These are phyloP conservation scores for Cephalopterus ornatus DNA, from an alignment of 2,113 vertebrate species.

Conservation along the genomic window DNA sequence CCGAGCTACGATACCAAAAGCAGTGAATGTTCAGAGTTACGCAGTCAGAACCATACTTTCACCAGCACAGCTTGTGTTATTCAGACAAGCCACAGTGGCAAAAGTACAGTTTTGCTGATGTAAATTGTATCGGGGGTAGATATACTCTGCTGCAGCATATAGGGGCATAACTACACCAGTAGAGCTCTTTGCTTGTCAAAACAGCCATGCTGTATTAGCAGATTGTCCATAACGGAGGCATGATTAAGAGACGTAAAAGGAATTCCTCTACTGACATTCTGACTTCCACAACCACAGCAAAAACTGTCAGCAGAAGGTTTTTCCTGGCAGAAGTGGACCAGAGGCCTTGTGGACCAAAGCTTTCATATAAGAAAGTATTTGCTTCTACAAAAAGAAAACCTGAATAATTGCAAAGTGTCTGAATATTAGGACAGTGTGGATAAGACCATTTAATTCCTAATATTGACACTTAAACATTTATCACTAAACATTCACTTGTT, in stretches of 20 bases:
- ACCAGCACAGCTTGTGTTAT: background rate
- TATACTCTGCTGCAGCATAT: rapidly evolving
- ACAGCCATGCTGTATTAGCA: background rate
- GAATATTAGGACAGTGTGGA: background rate
- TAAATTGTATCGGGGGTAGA: background rate
- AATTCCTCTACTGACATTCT: background rate
- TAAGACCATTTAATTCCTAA: background rate
- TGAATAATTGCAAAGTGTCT: background rate
- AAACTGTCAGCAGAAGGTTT: background rate
- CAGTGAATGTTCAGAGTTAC: background rate
- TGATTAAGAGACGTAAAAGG: background rate
- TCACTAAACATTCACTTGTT: background rate
- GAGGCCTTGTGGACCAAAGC: background rate
- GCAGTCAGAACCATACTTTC: background rate
- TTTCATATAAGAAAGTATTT: background rate
- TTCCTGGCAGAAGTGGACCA: background rate
- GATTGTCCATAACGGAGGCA: background rate
- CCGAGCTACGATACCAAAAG: rapidly evolving
- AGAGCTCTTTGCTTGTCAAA: background rate
- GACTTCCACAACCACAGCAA: background rate
- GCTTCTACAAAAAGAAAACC: background rate
- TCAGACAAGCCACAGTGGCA: background rate
- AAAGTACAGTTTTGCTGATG: background rate
- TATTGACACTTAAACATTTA: background rate
- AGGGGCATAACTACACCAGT: background rate